phyloP scores from a whole-genome alignment of 2,113 vertebrate species.

The Gasterosteus aculeatus region DNA sequence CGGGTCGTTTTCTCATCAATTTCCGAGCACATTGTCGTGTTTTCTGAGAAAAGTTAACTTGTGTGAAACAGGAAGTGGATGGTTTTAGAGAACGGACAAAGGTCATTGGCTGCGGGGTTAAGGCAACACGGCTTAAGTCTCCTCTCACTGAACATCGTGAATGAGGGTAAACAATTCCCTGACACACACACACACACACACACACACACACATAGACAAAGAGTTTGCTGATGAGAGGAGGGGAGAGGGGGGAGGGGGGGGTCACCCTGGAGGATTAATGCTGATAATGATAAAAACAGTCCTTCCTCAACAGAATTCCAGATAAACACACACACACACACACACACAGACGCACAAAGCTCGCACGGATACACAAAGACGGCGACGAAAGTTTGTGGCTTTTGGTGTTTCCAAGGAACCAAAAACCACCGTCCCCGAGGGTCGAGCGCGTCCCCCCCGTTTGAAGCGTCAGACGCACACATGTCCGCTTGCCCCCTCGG shows the following conservation, averaged over 20 bases:
- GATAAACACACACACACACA: constrained; percentile 32
- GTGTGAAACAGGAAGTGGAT: constrained; percentile 64
- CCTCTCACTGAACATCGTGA: constrained; percentile 62
- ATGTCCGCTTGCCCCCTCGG: constrained; percentile 38
- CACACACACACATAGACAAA: constrained; percentile 21
- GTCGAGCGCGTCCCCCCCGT: constrained; percentile 49
- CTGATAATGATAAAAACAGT: constrained; percentile 65
- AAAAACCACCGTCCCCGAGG: constrained; percentile 40
- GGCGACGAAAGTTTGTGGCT: background rate
- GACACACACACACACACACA: constrained; percentile 25
- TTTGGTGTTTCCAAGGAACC: constrained; percentile 36
- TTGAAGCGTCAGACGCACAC: constrained; percentile 19
- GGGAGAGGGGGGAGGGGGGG: constrained; percentile 54
- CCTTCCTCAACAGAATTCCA: constrained; percentile 9
- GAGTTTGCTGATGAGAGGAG: constrained; percentile 55
- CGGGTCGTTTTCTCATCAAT: constrained; percentile 40
- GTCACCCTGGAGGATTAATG: constrained; percentile 67
- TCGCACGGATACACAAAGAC: constrained; percentile 19
- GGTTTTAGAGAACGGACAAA: constrained; percentile 58
- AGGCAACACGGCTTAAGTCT: constrained; percentile 66
- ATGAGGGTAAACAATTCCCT: constrained; percentile 53
- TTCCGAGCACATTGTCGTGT: constrained; percentile 20
- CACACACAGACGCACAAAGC: constrained; percentile 28
- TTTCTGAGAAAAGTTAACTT: constrained; percentile 47
- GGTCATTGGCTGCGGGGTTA: constrained; percentile 64